Conservation (phyloP, 2,888 invertebrate species). For the Leistus spinibarbis region DNA sequence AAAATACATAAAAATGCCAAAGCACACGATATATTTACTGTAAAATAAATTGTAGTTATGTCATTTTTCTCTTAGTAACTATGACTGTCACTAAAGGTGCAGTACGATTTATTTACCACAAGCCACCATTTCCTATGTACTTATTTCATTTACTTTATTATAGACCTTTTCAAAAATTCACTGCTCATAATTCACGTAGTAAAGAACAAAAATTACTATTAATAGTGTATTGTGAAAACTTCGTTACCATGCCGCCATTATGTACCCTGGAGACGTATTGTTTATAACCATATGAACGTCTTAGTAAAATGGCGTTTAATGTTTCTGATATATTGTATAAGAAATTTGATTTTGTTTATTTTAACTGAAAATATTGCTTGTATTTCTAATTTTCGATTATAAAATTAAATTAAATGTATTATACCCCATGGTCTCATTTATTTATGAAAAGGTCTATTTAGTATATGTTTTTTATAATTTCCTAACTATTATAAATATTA, state of each 20-base stretch:
- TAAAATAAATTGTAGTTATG: conserved; percentile 13
- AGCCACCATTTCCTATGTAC: conserved; percentile 9
- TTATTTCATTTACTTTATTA: not conserved
- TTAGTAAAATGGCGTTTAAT: no score
- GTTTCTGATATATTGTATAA: no score
- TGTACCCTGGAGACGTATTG: no score
- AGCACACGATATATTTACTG: conserved; percentile 30
- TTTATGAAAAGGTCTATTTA: not conserved
- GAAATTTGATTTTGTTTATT: no score
- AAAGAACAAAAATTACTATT: no score
- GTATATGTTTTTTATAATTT: not conserved
- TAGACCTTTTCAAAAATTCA: not conserved
- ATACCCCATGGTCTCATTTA: not conserved
- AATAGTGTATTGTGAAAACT: no score
- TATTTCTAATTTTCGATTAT: no score
- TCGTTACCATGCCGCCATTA: no score
- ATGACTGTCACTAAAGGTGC: conserved; percentile 8
- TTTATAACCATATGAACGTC: no score
- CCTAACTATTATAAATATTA: not conserved
- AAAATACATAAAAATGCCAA: conserved; percentile 24
- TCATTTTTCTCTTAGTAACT: not conserved
- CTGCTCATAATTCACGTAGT: no score
- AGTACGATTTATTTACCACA: conserved; percentile 36
- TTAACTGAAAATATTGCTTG: not conserved
- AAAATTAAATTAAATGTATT: no score